Base-by-base conservation (phyloP, 2,888 invertebrate species). In the Aporophyla lueneburgensis region DNA sequence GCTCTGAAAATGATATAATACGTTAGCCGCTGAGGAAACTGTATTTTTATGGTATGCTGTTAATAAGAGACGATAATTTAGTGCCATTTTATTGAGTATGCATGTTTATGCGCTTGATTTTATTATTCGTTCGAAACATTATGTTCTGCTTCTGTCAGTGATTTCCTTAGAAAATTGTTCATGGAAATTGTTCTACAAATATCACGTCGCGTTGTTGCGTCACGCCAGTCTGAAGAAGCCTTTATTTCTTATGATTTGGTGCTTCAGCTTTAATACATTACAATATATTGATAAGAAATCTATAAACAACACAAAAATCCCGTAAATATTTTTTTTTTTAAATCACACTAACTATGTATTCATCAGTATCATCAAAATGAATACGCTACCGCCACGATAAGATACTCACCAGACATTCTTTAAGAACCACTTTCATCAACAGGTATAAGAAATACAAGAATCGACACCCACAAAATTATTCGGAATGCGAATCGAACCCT, bases 401-500 rank as follows among this genome's bases (percentile, higher is more conserved):
- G 51, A 83, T 78, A 65, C 10, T 40, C 53, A 65, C 43, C 40
- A 40, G 21, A 65, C 43, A 72, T 83, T 70, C 49, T 46, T 76
- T 74, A 24, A n/a, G 70, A 85, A 66, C 53, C 61, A 65, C 59
- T 77, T 74, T 69, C 46, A 63, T 80, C 27, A 71, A 65, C 54
- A 61, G 51, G 62, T 74, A 72, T 49, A 53, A 58, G 63, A 27
- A 71, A 59, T 74, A 72, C 43, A 53, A 58, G 63, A 27, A 53
- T 16, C 43, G 12, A 54, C 63, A 71, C 59, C 71, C 71, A 61
- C 78, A 53, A 73, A 85, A 74, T 74, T 74, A 76, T 78, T 85
- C 66, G 80, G 61, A 74, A 82, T 82, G 61, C 68, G 69, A 74
- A 73, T 66, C 68, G 73, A 73, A 73, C 69, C 76, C 71, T 59